phyloP scores from a whole-genome alignment of 2,797 vertebrate species.

The Crax fasciolata region DNA sequence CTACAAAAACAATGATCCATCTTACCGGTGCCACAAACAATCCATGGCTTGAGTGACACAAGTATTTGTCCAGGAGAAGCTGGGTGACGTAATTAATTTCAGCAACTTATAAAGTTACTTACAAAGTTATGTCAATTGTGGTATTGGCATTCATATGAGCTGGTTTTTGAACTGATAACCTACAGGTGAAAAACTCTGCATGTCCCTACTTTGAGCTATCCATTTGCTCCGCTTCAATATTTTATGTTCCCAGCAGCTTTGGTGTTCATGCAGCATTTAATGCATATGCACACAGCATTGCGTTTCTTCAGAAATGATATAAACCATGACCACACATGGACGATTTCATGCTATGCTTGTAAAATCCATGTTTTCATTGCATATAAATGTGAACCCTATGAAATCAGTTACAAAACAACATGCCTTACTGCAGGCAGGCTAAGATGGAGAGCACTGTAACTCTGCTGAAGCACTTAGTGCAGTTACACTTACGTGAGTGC shows the following conservation, averaged over 20 bases:
- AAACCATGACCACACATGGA: background rate
- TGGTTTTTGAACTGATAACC: background rate
- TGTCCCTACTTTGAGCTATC: background rate
- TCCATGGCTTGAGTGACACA: accelerated
- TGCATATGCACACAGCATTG: background rate
- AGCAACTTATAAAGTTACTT: background rate
- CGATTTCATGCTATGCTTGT: background rate
- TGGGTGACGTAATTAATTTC: background rate
- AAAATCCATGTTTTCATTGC: background rate
- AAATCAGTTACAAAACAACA: background rate
- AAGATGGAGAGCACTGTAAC: background rate
- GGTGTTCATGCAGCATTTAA: conserved; percentile 38
- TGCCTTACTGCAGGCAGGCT: background rate
- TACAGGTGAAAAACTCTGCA: background rate
- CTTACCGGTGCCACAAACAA: background rate
- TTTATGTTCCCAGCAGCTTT: background rate
- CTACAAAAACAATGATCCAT: background rate
- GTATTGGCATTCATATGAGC: background rate
- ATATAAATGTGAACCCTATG: background rate
- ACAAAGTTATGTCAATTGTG: background rate
- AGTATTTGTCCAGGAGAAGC: background rate
- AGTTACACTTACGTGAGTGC: background rate
- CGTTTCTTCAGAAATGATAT: background rate
- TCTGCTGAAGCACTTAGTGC: background rate
- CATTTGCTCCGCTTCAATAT: conserved; percentile 41